Evolutionary conservation across 1,140 invertebrate species (phyloP), one percentile per base, ranked within the genome.

Genomic region (Copidosoma floridanum): DNA sequence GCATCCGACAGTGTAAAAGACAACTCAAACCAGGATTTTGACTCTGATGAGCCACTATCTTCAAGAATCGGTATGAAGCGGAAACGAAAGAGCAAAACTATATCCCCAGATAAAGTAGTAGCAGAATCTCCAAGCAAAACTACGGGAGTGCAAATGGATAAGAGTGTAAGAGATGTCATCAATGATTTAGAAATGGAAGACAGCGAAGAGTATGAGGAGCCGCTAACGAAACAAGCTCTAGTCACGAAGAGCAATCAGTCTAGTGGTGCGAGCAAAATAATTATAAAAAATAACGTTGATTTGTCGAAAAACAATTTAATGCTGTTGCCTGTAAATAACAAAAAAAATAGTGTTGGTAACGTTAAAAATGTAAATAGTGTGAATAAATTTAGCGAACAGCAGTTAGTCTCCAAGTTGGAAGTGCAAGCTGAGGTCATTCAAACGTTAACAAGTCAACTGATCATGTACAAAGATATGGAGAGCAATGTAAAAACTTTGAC

Each of bases 161-260:
- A 78, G 1, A 69, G 76, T 64, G 62, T 77, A 2, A 65, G 44
- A 26, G 71, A 78, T 18, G 74, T 79, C 24, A 71, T 74, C 12
- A 47, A 74, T 53, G 70, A 71, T 57, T 62, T 78, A 6, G 63
- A 68, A 50, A 43, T 48, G 10, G 59, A 63, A 54, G 37, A 32
- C 23, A 26, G 52, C 8, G 10, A 50, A 18, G 63, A 71, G 57
- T 66, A 32, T 32, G 21, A 24, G 35, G 35, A 64, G 40, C 56
- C 60, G 16, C 32, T n/a, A n/a, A n/a, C n/a, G n/a, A n/a, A n/a
- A n/a, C n/a, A n/a, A n/a, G n/a, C n/a, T n/a, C n/a, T n/a, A n/a
- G n/a, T n/a, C n/a, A n/a, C n/a, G n/a, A n/a, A n/a, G n/a, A n/a
- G n/a, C n/a, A 54, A 43, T 62, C 35, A 41, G 14, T 12, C 44